Base-by-base conservation (phyloP, 1,140 invertebrate species). In the Hesperophylax magnus region DNA sequence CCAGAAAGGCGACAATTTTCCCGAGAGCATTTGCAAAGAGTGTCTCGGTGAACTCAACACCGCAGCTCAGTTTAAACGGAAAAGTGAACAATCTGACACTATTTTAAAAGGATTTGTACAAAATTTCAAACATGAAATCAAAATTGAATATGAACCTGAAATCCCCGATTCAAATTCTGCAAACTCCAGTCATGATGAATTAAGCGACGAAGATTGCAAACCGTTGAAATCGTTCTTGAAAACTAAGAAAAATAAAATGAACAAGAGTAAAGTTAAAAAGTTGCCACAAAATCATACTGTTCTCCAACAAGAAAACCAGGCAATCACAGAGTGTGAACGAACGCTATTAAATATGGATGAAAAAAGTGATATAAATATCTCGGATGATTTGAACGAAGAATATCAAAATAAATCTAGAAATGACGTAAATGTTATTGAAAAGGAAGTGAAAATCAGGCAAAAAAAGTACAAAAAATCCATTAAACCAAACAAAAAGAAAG, bases 81-180 rank as follows among this genome's bases (percentile, higher is more conserved):
- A 80, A 78, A 78, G 80, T 69, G 72, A 79, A 78, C 15, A 79
- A 24, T 79, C 82, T n/a, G 80, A 84, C n/a, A 18, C 63, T 24
- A 27, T 79, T 53, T 63, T 83, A 8, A 58, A 61, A 79, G 18
- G 60, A 54, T 20, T 76, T 56, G n/a, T 11, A 3, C 52, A 63
- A 9, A 39, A 17, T 52, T 20, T 27, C 71, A 56, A 27, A 34
- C 6, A 72, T 52, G 18, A 71, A 74, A 65, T 22, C 15, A 39
- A 52, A 76, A 24, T 27, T 52, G 63, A 79, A 56, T 71, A 24
- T 6, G 67, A 54, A 39, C 4, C 69, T 15, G 27, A 52, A 61
- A 74, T 54, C 14, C 53, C 14, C 53, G 9, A 72, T 20, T 72
- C 11, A 1, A 72, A 24, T 24, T 9, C 39, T 53, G 1, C 17